These are phyloP conservation scores for Amblyjoppa proteus DNA, from an alignment of 2,888 invertebrate species.

Conservation along the genomic window DNA sequence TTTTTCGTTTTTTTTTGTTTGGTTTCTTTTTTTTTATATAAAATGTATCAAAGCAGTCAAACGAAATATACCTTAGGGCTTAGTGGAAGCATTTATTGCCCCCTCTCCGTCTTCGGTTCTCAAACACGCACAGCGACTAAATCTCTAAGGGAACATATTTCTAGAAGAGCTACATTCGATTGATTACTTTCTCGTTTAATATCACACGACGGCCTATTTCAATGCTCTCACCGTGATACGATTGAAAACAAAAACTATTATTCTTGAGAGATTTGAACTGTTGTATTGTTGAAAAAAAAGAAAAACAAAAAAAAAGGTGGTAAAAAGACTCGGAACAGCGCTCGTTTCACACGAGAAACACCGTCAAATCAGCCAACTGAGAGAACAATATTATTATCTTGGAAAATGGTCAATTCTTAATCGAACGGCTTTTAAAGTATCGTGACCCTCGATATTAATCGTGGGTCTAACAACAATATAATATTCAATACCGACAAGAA, in stretches of 20 bases:
- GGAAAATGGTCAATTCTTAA: constrained; percentile 24
- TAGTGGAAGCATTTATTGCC: constrained; percentile 63
- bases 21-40: constrained; percentile 40
- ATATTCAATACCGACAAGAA: constrained; percentile 33
- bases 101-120: constrained; percentile 53
- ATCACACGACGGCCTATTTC: constrained; percentile 61
- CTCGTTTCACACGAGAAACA: constrained; percentile 1
- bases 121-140: constrained; percentile 42
- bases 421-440: constrained; percentile 29
- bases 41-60: constrained; percentile 67
- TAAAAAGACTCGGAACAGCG: constrained; percentile 14
- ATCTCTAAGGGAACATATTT: constrained; percentile 51
- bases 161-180: constrained; percentile 58
- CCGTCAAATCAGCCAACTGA: constrained; percentile 20
- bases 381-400: constrained; percentile 21
- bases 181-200: constrained; percentile 65
- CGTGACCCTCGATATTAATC: constrained; percentile 28
- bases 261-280: constrained; percentile 10
- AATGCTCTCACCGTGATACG: constrained; percentile 50
- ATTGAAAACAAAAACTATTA: constrained; percentile 24
- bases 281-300: background rate
- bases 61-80: constrained; percentile 59
- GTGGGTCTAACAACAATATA: constrained; percentile 29
- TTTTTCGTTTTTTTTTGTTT: constrained; percentile 36
- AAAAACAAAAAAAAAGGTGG: constrained; percentile 5